Conservation (phyloP, 1,140 invertebrate genomes). For the Panagrolaimus sp. region DNA sequence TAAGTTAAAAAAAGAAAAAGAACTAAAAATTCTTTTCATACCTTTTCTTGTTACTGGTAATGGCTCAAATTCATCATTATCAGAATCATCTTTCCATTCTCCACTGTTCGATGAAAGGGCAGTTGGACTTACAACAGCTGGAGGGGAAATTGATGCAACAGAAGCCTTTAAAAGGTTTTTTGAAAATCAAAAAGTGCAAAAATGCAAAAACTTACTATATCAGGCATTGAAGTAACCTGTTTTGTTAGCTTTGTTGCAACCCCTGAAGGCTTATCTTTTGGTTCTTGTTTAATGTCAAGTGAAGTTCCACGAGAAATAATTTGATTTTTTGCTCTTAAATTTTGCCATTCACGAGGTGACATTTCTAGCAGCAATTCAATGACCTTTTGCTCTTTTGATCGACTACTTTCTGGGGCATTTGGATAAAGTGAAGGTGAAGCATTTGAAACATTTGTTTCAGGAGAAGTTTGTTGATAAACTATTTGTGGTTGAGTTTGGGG, state of each 20-base stretch:
- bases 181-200: background rate
- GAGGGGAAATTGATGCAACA: slow-evolving; percentile 2
- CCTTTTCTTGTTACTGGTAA: background rate
- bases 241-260: slow-evolving; percentile 3
- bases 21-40: background rate
- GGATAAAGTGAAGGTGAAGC: too few species aligned
- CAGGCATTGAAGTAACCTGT: slow-evolving; percentile 2
- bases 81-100: slow-evolving; percentile 12
- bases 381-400: slow-evolving; percentile 6
- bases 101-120: slow-evolving; percentile 8
- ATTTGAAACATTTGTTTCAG: too few species aligned
- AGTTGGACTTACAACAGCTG: slow-evolving; percentile 1
- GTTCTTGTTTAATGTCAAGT: background rate
- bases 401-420: background rate
- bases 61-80: slow-evolving; percentile 12
- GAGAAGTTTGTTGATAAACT: too few species aligned
- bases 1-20: background rate
- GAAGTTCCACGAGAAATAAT: too few species aligned
- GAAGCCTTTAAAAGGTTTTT: background rate
- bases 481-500: too few species aligned
- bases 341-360: background rate
- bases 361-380: slow-evolving; percentile 7
- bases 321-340: background rate
- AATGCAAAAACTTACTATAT: background rate
- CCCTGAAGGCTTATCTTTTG: slow-evolving; percentile 1